These are phyloP conservation scores for Gastracanthus pulcherrimus DNA, from an alignment of 2,888 invertebrate genomes.

Conservation along the genomic window DNA sequence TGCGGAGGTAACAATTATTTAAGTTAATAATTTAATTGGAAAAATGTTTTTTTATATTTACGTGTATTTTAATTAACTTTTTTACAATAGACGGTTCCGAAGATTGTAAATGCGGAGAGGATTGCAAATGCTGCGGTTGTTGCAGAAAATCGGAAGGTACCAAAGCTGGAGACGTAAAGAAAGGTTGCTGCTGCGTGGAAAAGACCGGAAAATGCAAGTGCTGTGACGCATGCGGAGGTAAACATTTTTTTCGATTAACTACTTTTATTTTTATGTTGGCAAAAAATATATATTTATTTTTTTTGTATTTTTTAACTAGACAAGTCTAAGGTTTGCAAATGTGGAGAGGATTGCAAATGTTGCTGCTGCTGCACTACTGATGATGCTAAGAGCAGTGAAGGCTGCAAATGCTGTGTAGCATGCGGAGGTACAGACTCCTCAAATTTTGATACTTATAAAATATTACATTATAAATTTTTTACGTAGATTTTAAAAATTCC, in stretches of 20 bases:
- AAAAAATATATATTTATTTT: neutral
- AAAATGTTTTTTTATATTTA: neutral
- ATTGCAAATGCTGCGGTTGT: neutral
- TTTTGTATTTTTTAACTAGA: neutral
- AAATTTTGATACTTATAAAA: neutral
- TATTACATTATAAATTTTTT: neutral
- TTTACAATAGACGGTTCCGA: slow-evolving; percentile 7
- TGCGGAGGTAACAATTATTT: neutral
- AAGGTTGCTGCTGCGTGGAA: neutral
- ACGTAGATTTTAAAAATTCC: neutral
- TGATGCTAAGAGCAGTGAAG: neutral
- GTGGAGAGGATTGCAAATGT: neutral
- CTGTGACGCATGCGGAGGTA: slow-evolving; percentile 16
- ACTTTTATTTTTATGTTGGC: neutral
- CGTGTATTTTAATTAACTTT: neutral
- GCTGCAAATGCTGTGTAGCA: slow-evolving; percentile 25
- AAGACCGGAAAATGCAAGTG: slow-evolving; percentile 4
- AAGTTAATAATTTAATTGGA: neutral
- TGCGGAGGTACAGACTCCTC: slow-evolving; percentile 12
- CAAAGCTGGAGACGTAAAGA: neutral
- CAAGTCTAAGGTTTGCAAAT: neutral
- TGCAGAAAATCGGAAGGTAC: neutral
- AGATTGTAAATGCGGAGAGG: slow-evolving; percentile 7
- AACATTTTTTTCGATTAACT: neutral
- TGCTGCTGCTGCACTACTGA: neutral